Evolutionary conservation across 2,113 vertebrate species (phyloP), one percentile per base, ranked within the genome.

Genomic region (Macrotus californicus): DNA sequence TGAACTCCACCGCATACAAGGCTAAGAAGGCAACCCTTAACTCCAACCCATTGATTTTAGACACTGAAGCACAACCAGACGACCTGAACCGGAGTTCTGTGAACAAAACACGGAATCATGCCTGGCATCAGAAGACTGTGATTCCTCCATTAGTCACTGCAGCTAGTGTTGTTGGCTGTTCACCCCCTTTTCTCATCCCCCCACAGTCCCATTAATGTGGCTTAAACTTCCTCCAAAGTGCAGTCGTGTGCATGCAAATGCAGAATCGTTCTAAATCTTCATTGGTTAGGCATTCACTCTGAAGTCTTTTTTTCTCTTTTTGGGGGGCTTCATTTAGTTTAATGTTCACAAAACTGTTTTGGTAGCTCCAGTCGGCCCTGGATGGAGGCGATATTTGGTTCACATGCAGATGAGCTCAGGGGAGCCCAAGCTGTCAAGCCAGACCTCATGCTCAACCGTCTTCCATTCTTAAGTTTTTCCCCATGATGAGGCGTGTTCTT

Each of bases 21-120:
- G 48, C 52, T 67, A 15, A 92, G 87, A 92, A 92, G 52, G 77
- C 90, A 90, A 66, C 54, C n/a, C 80, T 90, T 48, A 52, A 48
- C 73, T 61, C 77, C 77, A 97, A n/a, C n/a, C 87, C 94, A 96
- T 97, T 94, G 94, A 72, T 91, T 86, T 95, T 94, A 76, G 64
- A 41, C 26, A 0, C 85, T 86, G n/a, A 94, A 95, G 93, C 83
- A 31, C 82, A 90, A 54, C 67, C 85, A 43, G 89, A 54, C 91
- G 87, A 64, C 92, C 36, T 76, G 36, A 83, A 50, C 64, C 50
- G 72, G 46, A 46, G 36, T 88, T 59, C 92, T 94, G 36, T 34
- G 88, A 93, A 50, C 46, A 31, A 66, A 88, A 79, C 91, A 50
- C 54, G 46, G 54, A 88, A 76, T 76, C 86, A 72, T 6, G 31